Evolutionary conservation across 1,140 invertebrate species (phyloP).

Genomic region (Theocolax elegans): DNA sequence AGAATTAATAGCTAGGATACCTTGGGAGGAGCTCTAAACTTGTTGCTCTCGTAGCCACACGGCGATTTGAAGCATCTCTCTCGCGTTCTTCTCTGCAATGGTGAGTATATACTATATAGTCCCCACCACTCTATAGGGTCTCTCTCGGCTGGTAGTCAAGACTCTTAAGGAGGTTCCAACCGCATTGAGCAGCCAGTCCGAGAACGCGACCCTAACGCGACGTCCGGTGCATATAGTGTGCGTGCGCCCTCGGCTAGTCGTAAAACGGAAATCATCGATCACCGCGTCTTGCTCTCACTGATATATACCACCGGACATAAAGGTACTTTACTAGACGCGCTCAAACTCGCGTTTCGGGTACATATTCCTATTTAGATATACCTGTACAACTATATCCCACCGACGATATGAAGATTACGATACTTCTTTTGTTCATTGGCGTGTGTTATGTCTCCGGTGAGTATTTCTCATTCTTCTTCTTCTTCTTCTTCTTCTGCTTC

Average conservation of each 20-base stretch:
- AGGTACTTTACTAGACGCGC: too few species aligned
- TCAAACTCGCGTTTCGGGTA: too few species aligned
- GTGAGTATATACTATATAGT: too few species aligned
- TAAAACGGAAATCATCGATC: not conserved
- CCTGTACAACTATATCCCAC: not conserved
- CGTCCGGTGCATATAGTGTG: constrained; percentile 57
- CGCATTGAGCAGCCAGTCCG: constrained; percentile 63
- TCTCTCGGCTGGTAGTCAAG: constrained; percentile 29
- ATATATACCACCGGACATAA: too few species aligned
- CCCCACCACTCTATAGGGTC: too few species aligned
- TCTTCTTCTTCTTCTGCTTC: too few species aligned
- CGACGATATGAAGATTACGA: not conserved
- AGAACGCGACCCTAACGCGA: constrained; percentile 67
- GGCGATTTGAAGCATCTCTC: too few species aligned
- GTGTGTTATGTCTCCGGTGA: not conserved
- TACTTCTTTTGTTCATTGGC: not conserved
- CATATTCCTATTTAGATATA: not conserved
- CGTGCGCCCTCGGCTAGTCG: not conserved
- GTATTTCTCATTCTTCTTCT: not conserved
- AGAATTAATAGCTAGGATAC: too few species aligned
- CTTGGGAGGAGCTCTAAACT: too few species aligned
- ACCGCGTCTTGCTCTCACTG: not conserved
- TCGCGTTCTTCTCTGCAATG: too few species aligned
- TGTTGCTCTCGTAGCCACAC: too few species aligned
- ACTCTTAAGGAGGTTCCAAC: constrained; percentile 66